phyloP scores from a whole-genome alignment of 2,113 vertebrate species.

The Arenaria interpres region DNA sequence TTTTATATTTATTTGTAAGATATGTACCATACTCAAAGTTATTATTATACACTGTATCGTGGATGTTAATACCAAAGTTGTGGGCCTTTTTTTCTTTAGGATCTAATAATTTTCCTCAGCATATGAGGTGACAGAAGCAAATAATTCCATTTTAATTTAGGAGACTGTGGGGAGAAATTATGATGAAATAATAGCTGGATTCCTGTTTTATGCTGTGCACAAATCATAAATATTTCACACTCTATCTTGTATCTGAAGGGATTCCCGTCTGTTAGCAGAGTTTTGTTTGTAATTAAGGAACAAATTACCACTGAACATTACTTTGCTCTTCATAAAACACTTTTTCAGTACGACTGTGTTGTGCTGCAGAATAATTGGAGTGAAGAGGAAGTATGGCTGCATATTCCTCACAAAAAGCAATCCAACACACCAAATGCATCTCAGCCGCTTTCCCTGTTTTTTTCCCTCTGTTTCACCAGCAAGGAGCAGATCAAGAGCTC shows the following conservation, averaged over 20 bases:
- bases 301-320: slow-evolving; percentile 8
- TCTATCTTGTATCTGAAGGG: slow-evolving; percentile 12
- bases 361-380: accelerated
- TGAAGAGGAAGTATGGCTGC: not conserved
- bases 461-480: not conserved
- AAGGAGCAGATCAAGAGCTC: not conserved
- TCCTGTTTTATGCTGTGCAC: not conserved
- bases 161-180: not conserved
- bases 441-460: not conserved
- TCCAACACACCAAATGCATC: not conserved
- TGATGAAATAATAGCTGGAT: not conserved
- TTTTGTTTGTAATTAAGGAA: slow-evolving; percentile 41
- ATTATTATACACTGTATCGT: not conserved
- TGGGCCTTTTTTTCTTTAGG: not conserved
- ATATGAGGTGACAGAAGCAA: slow-evolving; percentile 9
- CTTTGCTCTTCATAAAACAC: not conserved
- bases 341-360: not conserved
- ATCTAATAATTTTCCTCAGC: not conserved
- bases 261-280: not conserved
- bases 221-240: slow-evolving; percentile 57
- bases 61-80: not conserved
- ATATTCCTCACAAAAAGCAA: not conserved
- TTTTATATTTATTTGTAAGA: not conserved
- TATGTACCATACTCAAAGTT: not conserved
- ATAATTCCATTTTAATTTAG: slow-evolving; percentile 42